Base-by-base conservation (phyloP, 2,113 vertebrate species). In the Parotia lawesii region DNA sequence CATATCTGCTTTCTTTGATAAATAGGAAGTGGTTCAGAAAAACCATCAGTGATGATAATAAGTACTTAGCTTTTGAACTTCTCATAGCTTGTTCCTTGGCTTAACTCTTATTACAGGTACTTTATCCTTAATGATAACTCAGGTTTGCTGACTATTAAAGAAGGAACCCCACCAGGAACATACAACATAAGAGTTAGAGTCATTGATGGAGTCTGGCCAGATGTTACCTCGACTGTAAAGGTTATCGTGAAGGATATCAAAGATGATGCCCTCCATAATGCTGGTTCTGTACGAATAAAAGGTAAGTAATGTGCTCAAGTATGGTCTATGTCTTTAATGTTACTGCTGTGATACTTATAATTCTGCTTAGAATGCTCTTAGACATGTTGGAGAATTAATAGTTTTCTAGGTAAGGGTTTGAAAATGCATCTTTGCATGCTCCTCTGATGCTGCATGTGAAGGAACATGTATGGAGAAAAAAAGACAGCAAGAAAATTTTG, bases 121-220 rank as follows among this genome's bases (percentile, higher is more conserved):
- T 98, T 99, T 95, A 95, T 97, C 89, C 97, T 99, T 92, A 98
- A 98, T 96, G 98, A 97, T 92, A 98, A 96, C 94, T 98, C 98
- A 12, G 99, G 99, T 77, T 97, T 98, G 96, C 97, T 99, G 91
- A 98, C 96, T 79, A 87, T 99, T 91, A 97, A 95, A 85, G 98
- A 98, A 75, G 98, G 98, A 53, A 97, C 98, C 15, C 98, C 98
- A 5, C 78, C 97, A 1, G 98, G 98, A 38, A 94, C 94, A 4
- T 99, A 99, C 94, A 97, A 74, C 37, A 87, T 99, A 75, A 97
- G 96, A 97, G 98, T 99, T 27, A 97, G 98, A 61, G 99, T 99
- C 67, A 97, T 98, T 6, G 99, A 99, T 22, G 97, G 86, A 51
- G 95, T 97, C 91, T 99, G 99, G 99, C 99, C 99, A 27, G 98